These are phyloP conservation scores for Neolamprologus multifasciatus DNA, from an alignment of 2,797 vertebrate species.

Conservation along the genomic window DNA sequence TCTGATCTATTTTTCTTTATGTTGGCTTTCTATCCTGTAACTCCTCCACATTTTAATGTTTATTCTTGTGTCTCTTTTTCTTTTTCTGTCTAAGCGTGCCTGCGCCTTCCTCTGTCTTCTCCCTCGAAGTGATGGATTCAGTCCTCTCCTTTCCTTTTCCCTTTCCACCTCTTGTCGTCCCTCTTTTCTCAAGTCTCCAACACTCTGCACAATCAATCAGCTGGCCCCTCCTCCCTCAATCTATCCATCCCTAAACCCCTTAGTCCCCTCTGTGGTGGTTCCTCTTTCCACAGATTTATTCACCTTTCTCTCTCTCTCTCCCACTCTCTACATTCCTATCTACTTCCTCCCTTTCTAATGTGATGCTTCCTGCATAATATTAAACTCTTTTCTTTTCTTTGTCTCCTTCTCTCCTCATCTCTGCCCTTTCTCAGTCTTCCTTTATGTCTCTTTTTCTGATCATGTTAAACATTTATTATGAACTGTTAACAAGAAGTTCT, in stretches of 20 bases:
- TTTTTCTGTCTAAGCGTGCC: not conserved
- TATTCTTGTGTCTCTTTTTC: not conserved
- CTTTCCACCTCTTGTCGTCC: conserved; percentile 50
- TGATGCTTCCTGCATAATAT: not conserved
- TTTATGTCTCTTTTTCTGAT: not conserved
- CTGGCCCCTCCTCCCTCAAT: conserved; percentile 54
- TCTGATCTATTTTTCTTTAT: not conserved
- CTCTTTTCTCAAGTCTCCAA: conserved; percentile 65
- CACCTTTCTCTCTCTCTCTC: conserved; percentile 32
- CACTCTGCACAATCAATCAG: conserved; percentile 70
- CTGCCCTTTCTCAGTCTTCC: not conserved
- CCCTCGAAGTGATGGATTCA: conserved; percentile 80
- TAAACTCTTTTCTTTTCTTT: not conserved
- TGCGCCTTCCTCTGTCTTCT: conserved; percentile 13
- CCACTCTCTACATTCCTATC: conserved; percentile 40
- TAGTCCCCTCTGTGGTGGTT: conserved; percentile 62
- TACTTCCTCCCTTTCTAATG: not conserved
- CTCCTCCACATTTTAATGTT: not conserved
- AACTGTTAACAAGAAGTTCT: not conserved
- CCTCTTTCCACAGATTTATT: conserved; percentile 55
- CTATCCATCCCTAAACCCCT: conserved; percentile 61
- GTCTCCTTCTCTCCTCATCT: not conserved
- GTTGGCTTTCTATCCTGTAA: not conserved
- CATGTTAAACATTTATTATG: conserved; percentile 6
- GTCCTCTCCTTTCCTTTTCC: conserved; percentile 75